phyloP scores from a whole-genome alignment of 2,888 invertebrate genomes.

The Blomia tropicalis region DNA sequence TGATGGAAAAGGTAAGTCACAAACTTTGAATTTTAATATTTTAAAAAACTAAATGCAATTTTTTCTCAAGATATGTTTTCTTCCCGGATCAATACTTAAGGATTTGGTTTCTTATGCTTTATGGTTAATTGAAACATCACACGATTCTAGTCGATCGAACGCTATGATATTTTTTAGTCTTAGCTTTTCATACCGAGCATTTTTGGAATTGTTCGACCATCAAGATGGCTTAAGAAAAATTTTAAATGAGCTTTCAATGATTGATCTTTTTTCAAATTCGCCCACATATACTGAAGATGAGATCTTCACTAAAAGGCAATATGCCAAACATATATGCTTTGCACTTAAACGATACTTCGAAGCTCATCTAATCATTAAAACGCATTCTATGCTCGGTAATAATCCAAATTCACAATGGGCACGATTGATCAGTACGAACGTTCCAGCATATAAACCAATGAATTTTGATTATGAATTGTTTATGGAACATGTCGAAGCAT shows the following conservation, averaged over 20 bases:
- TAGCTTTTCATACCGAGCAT: conserved; percentile 77
- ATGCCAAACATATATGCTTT: conserved; percentile 73
- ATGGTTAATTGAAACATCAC: conserved; percentile 88
- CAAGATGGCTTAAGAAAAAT: conserved; percentile 71
- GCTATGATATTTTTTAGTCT: conserved; percentile 95
- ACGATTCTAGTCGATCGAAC: conserved; percentile 92
- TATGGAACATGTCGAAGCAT: conserved; percentile 63
- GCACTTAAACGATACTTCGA: conserved; percentile 78
- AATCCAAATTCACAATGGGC: background rate
- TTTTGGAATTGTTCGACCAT: conserved; percentile 83
- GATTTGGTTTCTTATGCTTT: conserved; percentile 50
- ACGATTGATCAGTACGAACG: conserved; percentile 19
- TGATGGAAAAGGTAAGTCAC: conserved; percentile 81
- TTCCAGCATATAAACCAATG: conserved; percentile 36
- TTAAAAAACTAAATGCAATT: conserved; percentile 3
- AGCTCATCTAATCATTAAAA: conserved; percentile 64
- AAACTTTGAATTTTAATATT: conserved; percentile 23
- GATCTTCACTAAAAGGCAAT: conserved; percentile 72
- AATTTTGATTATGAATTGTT: conserved; percentile 57
- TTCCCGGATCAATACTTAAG: conserved; percentile 9
- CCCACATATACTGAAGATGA: conserved; percentile 58
- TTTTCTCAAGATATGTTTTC: conserved; percentile 22
- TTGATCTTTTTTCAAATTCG: conserved; percentile 11
- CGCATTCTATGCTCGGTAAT: conserved; percentile 46
- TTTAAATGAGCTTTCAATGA: conserved; percentile 61